Base-by-base conservation (phyloP, 2,888 invertebrate species). In the Stramonita haemastoma region DNA sequence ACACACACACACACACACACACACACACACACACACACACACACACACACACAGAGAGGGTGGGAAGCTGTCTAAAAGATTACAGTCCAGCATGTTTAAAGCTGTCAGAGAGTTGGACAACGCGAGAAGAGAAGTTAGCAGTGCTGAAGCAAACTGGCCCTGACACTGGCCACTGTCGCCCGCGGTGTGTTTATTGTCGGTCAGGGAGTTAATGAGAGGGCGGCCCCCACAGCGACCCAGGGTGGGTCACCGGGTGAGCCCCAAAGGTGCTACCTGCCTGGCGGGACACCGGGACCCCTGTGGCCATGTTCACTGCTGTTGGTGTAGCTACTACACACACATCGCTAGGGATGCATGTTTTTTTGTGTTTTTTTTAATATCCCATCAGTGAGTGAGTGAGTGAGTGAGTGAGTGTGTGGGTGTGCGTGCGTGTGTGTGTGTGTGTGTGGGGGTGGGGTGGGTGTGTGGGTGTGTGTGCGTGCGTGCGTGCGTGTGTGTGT, bases 1-100 rank as follows among this genome's bases (percentile, higher is more conserved):
- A 89, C 26, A 29, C 5, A 85, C 60, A 46, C 46, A 85, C 60
- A 85, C 66, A 89, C 57, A 46, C 66, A 77, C 46, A 73, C 57
- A 73, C 36, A 85, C 46, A 85, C 70, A 46, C 34, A 66, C 34
- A 34, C 57, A 60, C 66, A 57, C 84, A 83, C 57, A 36, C 46
- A 66, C 36, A 29, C 17, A 60, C 32, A n/a, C 32, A 57, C 34
- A n/a, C 32, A 29, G 34, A 36, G 26, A 57, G 26, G 34, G 26
- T 34, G 83, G 73, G 11, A 83, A 29, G 17, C 81, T 46, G 81
- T 46, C 77, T 4, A 17, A 32, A 79, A 32, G 77, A 32, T 79
- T 1, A 32, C 32, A 79, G 13, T 46, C 46, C 46, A 46, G 60
- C 32, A 17, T 79, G 32, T 79, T 79, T 79, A 32, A 29, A 32